Base-by-base conservation (phyloP, 2,888 invertebrate species). In the Chloromyia formosa region DNA sequence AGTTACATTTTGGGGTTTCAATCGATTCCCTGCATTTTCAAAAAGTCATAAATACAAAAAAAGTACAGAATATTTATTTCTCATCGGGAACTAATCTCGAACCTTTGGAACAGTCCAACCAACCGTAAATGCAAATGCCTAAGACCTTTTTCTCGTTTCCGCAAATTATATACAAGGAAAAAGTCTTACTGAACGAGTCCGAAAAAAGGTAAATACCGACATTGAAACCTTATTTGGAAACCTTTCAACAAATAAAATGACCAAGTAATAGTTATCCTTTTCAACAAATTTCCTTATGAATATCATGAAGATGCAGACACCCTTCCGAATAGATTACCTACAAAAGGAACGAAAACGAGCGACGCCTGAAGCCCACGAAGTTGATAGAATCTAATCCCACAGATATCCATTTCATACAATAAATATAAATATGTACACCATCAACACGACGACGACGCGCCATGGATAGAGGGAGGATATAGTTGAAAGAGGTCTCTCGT, bases 321-420 rank as follows among this genome's bases (percentile, higher is more conserved):
- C 49, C 49, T 49, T 49, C 27, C 49, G 12, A 49, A 49, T 49
- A 35, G 61, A 61, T 20, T 61, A 23, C 16, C 27, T 14, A 7
- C 23, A 10, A 20, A 16, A 9, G 62, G 40, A 49, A n/a, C 20
- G 45, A 66, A 40, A 2, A 35, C 27, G 7, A 35, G 27, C 27
- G 7, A 35, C 27, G 27, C 7, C 27, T 35, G 71, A 71, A 71
- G 42, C 71, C 71, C n/a, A 18, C 42, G 18, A 71, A 66, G 66
- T 71, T 40, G 42, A 71, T 71, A 71, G 58, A 71, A 71, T 68
- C 64, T 76, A 77, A 77, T 77, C 77, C 75, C 77, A 77, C 77
- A 76, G 75, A 77, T 77, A 77, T 77, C 76, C 74, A 72, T 77
- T 77, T 77, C 76, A 76, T 73, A 45, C 73, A 60, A 74, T 74